Evolutionary conservation across 2,113 vertebrate species (phyloP), one percentile per base, ranked within the genome.

Genomic region (Ceyx melanurus): DNA sequence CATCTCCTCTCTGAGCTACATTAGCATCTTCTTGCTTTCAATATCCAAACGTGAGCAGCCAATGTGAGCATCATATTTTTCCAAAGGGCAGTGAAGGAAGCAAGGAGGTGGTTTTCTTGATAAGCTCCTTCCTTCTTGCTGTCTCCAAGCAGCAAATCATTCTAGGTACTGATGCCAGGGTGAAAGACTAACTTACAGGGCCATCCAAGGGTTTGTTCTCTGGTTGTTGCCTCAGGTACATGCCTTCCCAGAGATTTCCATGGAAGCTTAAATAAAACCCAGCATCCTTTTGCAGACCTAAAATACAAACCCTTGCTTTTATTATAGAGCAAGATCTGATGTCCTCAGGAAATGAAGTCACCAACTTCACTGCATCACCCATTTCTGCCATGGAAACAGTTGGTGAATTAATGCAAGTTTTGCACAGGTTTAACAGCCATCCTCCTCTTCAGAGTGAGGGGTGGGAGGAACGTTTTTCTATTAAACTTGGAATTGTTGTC

Each of bases 341-440:
- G 95, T 95, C 92, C 89, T 93, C 82, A 92, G 94, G 96, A 96
- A 95, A 94, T 96, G 94, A 94, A 96, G 95, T 96, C 94, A 94
- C 72, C 64, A 68, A 94, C 82, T 95, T 87, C 56, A 71, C 92
- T 88, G 94, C 75, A 87, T 94, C 94, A 94, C 85, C 87, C 73
- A 53, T 82, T 94, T 91, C 93, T 95, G 92, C 92, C 94, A 96
- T 94, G 95, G 95, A 95, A 96, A 95, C 95, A 95, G 94, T 94
- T 92, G 92, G 85, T 94, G 91, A 93, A 95, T 95, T 94, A 95
- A 96, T 92, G 94, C 92, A 94, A 95, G 95, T 96, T 96, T 92
- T 94, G 85, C 85, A 82, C 89, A 93, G 92, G 89, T 92, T 96
- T 94, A 96, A 87, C 92, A 89, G 75, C 91, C 91, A 15, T 93